Percentiles rank a stretch among this genome's conserved stretches.
Conservation (phyloP, 2,797 vertebrate species). For the Vireo griseus region DNA sequence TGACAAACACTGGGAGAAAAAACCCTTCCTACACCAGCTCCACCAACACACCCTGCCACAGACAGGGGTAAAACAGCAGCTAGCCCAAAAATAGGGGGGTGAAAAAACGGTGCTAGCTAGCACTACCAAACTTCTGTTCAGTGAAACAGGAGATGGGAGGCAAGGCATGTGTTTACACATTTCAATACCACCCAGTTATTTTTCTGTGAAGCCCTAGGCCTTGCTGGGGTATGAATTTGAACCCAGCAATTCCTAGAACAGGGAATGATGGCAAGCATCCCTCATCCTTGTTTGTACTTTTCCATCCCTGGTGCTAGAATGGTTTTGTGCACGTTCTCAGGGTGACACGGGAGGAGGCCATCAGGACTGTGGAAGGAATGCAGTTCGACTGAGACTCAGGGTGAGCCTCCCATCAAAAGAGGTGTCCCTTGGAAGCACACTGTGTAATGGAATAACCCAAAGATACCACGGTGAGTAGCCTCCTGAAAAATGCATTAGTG, state of each 20-base stretch:
- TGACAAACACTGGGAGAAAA: not conserved
- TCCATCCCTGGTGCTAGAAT: not conserved
- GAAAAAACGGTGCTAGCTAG: not conserved
- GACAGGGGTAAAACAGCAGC: not conserved
- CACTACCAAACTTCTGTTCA: not conserved
- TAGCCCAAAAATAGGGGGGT: not conserved
- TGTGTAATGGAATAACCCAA: not conserved
- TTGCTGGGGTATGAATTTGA: not conserved
- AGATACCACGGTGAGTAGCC: not conserved
- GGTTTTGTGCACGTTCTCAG: not conserved
- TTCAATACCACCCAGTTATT: not conserved
- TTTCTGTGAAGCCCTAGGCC: not conserved
- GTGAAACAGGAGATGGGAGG: not conserved
- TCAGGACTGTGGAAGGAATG: not conserved
- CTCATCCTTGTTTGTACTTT: not conserved
- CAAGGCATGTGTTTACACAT: not conserved
- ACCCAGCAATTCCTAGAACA: not conserved
- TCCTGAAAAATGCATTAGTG: constrained; percentile 42
- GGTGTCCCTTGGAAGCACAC: not conserved
- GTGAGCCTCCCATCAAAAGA: not conserved
- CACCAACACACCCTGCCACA: not conserved
- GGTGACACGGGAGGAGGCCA: not conserved
- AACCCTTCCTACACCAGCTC: not conserved
- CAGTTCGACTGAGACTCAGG: not conserved
- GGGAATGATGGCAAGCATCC: not conserved